Evolutionary conservation across 1,140 invertebrate genomes (phyloP).

Genomic region (Zophobas atratus): DNA sequence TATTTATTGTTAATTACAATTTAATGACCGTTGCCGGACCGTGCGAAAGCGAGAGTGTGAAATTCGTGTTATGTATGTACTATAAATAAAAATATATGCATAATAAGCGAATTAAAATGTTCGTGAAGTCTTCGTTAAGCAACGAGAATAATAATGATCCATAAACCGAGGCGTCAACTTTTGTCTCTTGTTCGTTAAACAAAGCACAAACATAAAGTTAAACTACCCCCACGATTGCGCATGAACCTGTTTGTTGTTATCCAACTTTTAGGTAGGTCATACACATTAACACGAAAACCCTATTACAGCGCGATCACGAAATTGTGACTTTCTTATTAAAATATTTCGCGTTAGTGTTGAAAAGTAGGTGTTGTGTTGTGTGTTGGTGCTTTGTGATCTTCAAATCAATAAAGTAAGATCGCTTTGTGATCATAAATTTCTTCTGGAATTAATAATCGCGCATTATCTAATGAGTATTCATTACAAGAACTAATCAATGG

Average conservation of each 20-base stretch:
- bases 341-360: background rate
- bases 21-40: too few relatives aligned
- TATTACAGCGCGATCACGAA: slow-evolving; percentile 1
- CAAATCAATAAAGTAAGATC: background rate
- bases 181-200: background rate
- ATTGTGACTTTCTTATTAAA: background rate
- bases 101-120: too few relatives aligned
- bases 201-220: background rate
- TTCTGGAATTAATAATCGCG: background rate
- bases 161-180: background rate
- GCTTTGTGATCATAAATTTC: slow-evolving; percentile 1
- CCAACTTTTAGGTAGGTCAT: slow-evolving; percentile 8
- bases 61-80: background rate
- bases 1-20: too few relatives aligned
- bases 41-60: too few relatives aligned
- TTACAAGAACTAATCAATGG: slow-evolving; percentile 20
- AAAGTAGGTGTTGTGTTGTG: slow-evolving; percentile 6
- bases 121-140: too few relatives aligned
- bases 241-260: background rate
- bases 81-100: background rate
- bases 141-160: background rate
- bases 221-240: background rate
- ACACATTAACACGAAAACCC: slow-evolving; percentile 8
- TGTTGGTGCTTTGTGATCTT: background rate
- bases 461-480: slow-evolving; percentile 9